Evolutionary conservation across 2,113 vertebrate genomes (phyloP), one percentile per base, ranked within the genome.

Genomic region (Psittacara wagleri): DNA sequence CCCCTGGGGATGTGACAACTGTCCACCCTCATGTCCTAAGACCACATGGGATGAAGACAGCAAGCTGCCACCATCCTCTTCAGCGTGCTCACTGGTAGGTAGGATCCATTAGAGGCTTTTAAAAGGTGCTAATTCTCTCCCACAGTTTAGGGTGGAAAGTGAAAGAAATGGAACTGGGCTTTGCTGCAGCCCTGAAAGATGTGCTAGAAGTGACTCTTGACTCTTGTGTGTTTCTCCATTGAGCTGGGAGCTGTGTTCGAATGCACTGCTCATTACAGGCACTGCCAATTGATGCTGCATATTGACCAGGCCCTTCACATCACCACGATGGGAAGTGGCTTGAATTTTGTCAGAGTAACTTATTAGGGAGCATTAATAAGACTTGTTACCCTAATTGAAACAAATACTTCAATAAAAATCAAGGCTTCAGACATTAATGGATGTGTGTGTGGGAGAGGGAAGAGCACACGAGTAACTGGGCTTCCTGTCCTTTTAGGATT

Each of bases 361-460:
- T 92, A 43, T 93, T 78, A 92, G 88, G 46, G 74, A 89, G 68
- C 67, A 72, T 82, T 92, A 95, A 95, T 74, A 84, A 86, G 86
- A 88, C 82, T 81, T 83, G 73, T 90, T 92, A 76, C 75, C 87
- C 52, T 91, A 88, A 94, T 82, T 86, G 95, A 48, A 76, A 88
- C 86, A 70, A 91, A 98, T 97, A 97, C 97, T 98, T 97, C 80
- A 98, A 97, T 96, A 97, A 98, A 98, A 72, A 90, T 97, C 98
- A 97, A 97, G 98, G 97, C 97, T 98, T 94, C 98, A 96, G 98
- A 95, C 97, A 94, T 98, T 98, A 98, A 98, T 98, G 98, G 98
- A 98, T 97, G 98, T 96, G 95, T 96, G 95, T 95, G 96, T 83
- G 92, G 94, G 97, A 86, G 93, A 94, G 97, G 97, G 97, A 97